These are phyloP conservation scores for Ceratina japonica DNA, from an alignment of 1,140 invertebrate genomes.

Conservation along the genomic window DNA sequence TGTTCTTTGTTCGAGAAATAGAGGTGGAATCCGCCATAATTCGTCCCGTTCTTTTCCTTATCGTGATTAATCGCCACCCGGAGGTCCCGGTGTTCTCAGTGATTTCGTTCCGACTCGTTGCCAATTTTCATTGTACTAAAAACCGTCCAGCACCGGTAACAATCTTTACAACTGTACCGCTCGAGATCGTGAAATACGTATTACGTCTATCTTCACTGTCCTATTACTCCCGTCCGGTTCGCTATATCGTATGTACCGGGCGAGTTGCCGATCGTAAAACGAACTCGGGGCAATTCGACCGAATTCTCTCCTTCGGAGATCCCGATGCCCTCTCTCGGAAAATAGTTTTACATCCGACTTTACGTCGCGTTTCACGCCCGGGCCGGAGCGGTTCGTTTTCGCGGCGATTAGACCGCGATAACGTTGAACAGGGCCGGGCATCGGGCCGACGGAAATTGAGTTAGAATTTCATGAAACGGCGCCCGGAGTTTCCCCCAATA, in stretches of 20 bases:
- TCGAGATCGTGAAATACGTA: too few species aligned
- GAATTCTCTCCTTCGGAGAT: background rate
- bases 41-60: background rate
- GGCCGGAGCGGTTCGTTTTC: conserved; percentile 12
- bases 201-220: too few species aligned
- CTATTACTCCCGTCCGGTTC: too few species aligned
- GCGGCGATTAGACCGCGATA: conserved; percentile 17
- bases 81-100: too few species aligned
- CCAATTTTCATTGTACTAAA: too few species aligned
- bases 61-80: too few species aligned
- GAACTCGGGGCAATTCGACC: background rate
- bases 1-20: background rate
- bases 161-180: too few species aligned
- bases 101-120: too few species aligned
- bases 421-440: background rate
- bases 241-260: too few species aligned
- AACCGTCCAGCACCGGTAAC: too few species aligned
- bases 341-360: background rate
- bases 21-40: background rate
- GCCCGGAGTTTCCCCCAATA: background rate
- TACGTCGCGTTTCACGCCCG: background rate
- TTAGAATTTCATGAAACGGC: conserved; percentile 37
- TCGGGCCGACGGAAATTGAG: conserved; percentile 17
- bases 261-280: conserved; percentile 2
- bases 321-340: background rate